Conservation (phyloP, 1,140 invertebrate genomes). For the Camponotus floridanus region DNA sequence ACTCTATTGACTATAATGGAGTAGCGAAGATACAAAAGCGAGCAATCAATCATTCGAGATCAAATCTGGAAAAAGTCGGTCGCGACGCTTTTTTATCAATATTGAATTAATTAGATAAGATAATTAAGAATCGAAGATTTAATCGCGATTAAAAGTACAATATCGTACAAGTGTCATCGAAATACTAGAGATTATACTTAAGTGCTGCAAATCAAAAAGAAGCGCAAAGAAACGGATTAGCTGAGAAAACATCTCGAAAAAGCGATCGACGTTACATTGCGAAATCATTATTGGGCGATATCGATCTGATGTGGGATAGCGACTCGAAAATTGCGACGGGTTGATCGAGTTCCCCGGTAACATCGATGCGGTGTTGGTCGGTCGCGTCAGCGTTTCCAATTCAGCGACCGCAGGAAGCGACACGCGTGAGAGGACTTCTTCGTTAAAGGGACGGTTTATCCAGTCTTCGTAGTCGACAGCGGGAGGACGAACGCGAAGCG, state of each 20-base stretch:
- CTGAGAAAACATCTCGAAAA: conserved; percentile 27
- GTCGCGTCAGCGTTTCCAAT: conserved; percentile 62
- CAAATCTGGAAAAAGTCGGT: background rate
- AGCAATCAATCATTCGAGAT: background rate
- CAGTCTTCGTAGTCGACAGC: background rate
- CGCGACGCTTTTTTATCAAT: background rate
- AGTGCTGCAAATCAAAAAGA: background rate
- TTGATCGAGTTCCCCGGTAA: conserved; percentile 45
- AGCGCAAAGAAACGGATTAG: conserved; percentile 34
- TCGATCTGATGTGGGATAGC: background rate
- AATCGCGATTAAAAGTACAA: background rate
- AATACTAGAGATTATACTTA: conserved; percentile 16
- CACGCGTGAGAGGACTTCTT: background rate
- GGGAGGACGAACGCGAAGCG: background rate
- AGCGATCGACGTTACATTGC: conserved; percentile 4
- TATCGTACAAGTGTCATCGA: conserved; percentile 4
- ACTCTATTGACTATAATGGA: background rate
- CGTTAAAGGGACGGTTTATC: background rate
- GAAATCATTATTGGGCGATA: background rate
- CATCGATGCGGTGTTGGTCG: conserved; percentile 55
- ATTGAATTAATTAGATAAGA: conserved; percentile 11
- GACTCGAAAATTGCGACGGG: conserved; percentile 49
- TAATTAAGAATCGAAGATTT: conserved; percentile 13
- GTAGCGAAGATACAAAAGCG: background rate
- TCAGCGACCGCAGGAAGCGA: conserved; percentile 31